These are phyloP conservation scores for Trachurus trachurus DNA, from an alignment of 2,797 vertebrate genomes.

Conservation along the genomic window DNA sequence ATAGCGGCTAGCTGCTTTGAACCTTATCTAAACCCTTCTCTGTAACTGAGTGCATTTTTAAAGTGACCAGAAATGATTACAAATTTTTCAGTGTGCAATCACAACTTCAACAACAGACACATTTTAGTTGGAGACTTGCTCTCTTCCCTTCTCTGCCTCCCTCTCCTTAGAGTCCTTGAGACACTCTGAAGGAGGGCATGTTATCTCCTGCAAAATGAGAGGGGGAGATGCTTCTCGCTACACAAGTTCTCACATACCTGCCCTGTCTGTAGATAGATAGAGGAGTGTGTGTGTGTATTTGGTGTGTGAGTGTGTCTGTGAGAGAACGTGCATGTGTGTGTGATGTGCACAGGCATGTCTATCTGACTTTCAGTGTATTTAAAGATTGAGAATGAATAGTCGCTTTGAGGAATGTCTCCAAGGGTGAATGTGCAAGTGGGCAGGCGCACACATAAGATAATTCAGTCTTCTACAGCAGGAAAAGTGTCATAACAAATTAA, in stretches of 20 bases:
- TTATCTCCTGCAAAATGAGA: slow-evolving; percentile 72
- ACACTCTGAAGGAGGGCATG: slow-evolving; percentile 66
- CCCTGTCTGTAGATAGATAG: slow-evolving; percentile 68
- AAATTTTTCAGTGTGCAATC: slow-evolving; percentile 36
- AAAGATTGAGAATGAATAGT: slow-evolving; percentile 63
- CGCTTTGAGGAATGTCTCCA: slow-evolving; percentile 73
- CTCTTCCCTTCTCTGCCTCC: slow-evolving; percentile 29
- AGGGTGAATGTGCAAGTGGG: slow-evolving; percentile 72
- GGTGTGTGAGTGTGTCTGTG: slow-evolving; percentile 10
- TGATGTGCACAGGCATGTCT: slow-evolving; percentile 19
- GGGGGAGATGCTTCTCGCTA: slow-evolving; percentile 55
- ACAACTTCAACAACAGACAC: slow-evolving; percentile 37
- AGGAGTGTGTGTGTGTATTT: slow-evolving; percentile 29
- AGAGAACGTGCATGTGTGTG: slow-evolving; percentile 15
- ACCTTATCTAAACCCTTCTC: slow-evolving; percentile 62
- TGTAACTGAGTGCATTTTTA: slow-evolving; percentile 35
- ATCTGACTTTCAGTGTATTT: slow-evolving; percentile 65
- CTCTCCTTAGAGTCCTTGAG: slow-evolving; percentile 65
- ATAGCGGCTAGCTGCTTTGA: slow-evolving; percentile 54
- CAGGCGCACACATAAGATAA: slow-evolving; percentile 67
- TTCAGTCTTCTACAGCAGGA: slow-evolving; percentile 72
- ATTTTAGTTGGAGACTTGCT: slow-evolving; percentile 43
- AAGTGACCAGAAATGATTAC: slow-evolving; percentile 41
- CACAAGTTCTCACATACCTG: slow-evolving; percentile 62
- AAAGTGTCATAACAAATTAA: slow-evolving; percentile 82